Conservation (phyloP, 2,888 invertebrate genomes). For the Tetanocera ferruginea region DNA sequence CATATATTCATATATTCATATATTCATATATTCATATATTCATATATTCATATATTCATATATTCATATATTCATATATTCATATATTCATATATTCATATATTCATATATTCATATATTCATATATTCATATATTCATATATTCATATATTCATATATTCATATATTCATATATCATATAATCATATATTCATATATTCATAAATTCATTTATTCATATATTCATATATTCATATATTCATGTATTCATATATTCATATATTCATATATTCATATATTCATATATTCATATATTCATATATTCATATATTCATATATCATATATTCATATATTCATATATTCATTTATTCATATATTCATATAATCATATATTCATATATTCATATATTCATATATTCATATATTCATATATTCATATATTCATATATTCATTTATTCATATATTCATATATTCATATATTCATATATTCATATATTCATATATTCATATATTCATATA, state of each 20-base stretch:
- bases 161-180: not conserved
- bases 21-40: no score
- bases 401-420: not conserved
- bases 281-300: not conserved
- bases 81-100: no score
- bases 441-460: not conserved
- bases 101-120: not conserved
- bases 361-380: not conserved
- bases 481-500: not conserved
- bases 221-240: conserved; percentile 1
- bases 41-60: no score
- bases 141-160: not conserved
- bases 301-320: not conserved
- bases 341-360: not conserved
- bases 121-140: not conserved
- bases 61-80: no score
- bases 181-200: not conserved
- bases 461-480: not conserved
- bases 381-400: not conserved
- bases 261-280: not conserved
- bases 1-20: no score
- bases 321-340: not conserved
- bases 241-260: not conserved
- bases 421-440: not conserved
- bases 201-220: not conserved